These are phyloP conservation scores for Rhipidura dahli DNA, from an alignment of 2,113 vertebrate genomes.

Conservation along the genomic window DNA sequence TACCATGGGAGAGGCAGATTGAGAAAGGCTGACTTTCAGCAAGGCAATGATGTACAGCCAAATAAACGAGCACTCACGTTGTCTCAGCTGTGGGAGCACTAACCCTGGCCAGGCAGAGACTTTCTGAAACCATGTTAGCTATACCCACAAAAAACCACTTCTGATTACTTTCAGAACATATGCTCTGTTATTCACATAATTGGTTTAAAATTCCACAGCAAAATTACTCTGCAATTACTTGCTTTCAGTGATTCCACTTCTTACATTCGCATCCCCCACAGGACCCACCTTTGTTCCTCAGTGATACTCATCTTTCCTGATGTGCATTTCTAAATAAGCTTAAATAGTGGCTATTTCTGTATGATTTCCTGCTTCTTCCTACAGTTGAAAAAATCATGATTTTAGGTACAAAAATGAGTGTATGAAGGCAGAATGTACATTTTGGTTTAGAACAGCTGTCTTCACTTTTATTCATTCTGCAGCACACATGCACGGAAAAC, in stretches of 20 bases:
- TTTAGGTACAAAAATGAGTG: not conserved
- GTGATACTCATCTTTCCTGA: not conserved
- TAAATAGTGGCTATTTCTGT: not conserved
- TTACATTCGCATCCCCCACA: not conserved
- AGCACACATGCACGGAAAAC: not conserved
- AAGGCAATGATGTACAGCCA: not conserved
- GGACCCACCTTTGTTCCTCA: not conserved
- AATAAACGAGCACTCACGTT: fast-evolving
- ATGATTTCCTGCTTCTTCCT: not conserved
- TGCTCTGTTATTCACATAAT: slow-evolving; percentile 28
- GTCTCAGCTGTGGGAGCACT: not conserved
- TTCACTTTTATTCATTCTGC: not conserved
- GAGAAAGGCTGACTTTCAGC: not conserved
- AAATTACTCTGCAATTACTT: slow-evolving; percentile 53
- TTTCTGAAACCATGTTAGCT: not conserved
- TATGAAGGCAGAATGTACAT: not conserved
- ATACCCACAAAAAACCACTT: not conserved
- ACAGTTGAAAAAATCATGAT: not conserved
- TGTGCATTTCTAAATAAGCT: not conserved
- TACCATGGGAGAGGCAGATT: not conserved
- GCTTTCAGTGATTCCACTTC: slow-evolving; percentile 20
- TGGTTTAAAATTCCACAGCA: slow-evolving; percentile 39
- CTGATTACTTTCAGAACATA: slow-evolving; percentile 19
- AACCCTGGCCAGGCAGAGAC: not conserved
- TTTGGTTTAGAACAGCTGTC: not conserved